A percentile compares a stretch with the other conserved stretches of the same genome.
These are phyloP conservation scores for Gadopsis bispinosus DNA, from an alignment of 2,797 vertebrate species.

Conservation along the genomic window DNA sequence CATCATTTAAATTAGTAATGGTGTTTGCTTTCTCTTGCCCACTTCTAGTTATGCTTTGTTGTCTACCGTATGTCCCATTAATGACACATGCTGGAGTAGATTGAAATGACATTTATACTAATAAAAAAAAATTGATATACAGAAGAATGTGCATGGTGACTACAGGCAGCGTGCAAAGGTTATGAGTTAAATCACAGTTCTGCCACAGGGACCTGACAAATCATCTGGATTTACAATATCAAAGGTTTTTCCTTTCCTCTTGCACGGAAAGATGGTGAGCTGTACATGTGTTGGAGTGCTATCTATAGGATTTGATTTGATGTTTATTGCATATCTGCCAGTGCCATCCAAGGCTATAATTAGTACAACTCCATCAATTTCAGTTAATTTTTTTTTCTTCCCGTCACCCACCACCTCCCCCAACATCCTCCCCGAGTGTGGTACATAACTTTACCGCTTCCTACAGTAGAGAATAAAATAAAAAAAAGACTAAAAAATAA, in stretches of 20 bases:
- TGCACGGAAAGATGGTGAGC: neutral
- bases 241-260: neutral
- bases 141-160: neutral
- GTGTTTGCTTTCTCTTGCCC: neutral
- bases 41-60: neutral
- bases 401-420: too few species aligned
- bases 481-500: too few species aligned
- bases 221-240: neutral
- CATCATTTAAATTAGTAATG: neutral
- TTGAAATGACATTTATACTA: neutral
- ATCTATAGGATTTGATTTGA: neutral
- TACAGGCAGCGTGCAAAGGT: neutral
- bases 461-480: too few species aligned
- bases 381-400: neutral
- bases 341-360: neutral
- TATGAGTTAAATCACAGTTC: neutral
- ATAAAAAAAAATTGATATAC: neutral
- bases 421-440: too few species aligned
- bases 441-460: too few species aligned
- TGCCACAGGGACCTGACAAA: slow-evolving; percentile 4
- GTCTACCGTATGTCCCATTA: neutral
- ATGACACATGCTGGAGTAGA: neutral
- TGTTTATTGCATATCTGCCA: neutral
- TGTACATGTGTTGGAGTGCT: neutral
- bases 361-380: neutral